A percentile compares a stretch with the other conserved stretches of the same genome.
phyloP scores from a whole-genome alignment of 2,113 vertebrate genomes.

The Sander lucioperca region DNA sequence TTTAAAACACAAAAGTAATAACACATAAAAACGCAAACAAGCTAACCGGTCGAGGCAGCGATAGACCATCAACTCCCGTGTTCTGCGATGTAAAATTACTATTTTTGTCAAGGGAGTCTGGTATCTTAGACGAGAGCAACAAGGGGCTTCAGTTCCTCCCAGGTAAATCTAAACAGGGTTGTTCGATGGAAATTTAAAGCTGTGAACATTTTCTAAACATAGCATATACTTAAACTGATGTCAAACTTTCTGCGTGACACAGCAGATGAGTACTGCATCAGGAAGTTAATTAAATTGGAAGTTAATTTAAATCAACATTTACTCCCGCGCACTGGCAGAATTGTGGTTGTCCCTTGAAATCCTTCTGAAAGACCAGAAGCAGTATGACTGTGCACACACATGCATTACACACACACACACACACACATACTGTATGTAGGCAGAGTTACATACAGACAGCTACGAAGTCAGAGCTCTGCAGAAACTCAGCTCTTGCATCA shows the following conservation, averaged over 20 bases:
- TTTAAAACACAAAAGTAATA: too few species aligned
- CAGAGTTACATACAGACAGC: constrained; percentile 10
- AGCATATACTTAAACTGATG: background rate
- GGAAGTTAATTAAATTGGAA: background rate
- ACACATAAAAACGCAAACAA: too few species aligned
- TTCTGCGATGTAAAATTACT: too few species aligned
- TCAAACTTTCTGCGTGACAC: background rate
- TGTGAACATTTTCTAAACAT: too few species aligned
- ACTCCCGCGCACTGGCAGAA: background rate
- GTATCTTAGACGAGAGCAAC: too few species aligned
- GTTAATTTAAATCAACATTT: background rate
- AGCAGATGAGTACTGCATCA: background rate
- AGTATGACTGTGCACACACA: too few species aligned
- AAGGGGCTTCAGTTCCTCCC: too few species aligned
- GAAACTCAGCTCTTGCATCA: constrained; percentile 63
- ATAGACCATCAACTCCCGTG: too few species aligned
- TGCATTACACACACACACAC: constrained; percentile 8
- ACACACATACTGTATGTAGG: background rate
- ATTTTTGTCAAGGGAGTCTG: too few species aligned
- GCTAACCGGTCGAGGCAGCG: too few species aligned
- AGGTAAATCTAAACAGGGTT: too few species aligned
- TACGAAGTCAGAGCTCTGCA: constrained; percentile 20
- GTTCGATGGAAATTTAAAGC: too few species aligned
- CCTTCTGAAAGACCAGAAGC: background rate
- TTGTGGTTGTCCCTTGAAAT: background rate